Base-by-base conservation (phyloP, 2,888 invertebrate species). In the Isotomurus palustris region DNA sequence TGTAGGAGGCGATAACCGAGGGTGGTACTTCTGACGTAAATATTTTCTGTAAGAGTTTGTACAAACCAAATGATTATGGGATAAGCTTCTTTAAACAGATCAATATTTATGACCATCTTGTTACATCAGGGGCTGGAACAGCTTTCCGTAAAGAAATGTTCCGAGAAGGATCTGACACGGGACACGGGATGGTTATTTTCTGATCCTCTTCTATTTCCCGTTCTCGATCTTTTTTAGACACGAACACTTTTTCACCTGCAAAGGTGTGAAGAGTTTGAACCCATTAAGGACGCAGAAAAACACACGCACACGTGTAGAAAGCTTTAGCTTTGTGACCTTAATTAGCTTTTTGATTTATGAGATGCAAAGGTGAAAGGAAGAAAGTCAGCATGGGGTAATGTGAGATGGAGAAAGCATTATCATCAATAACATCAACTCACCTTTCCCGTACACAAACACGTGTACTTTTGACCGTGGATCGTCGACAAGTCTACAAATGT, bases 401-500 rank as follows among this genome's bases (percentile, higher is more conserved):
- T n/a, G n/a, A n/a, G n/a, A n/a, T n/a, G n/a, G n/a, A n/a, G n/a
- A n/a, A n/a, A n/a, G n/a, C n/a, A n/a, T n/a, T n/a, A n/a, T n/a
- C n/a, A n/a, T n/a, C n/a, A n/a, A n/a, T n/a, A 32, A 14, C 32
- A 10, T 14, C 14, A 14, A 17, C 50, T 24, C 50, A 56, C 60
- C 60, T 50, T 56, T 19, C 5, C 49, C 60, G 24, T 44, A 60
- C 17, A 60, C 50, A 14, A 54, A 57, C 27, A 63, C 48, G 36
- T 44, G 60, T 17, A 51, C 36, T 14, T 32, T 41, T 21, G 38
- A 51, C 12, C 36, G 35, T 5, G 43, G 43, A 24, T 25, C 35
- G 29, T 55, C 54, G 5, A 53, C 57, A 27, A 59, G 45, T 38
- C 48, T 41, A 43, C 63, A 63, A 4, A 54, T 51, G 47, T 60